phyloP scores from a whole-genome alignment of 2,797 vertebrate genomes.

The Premnoplex brunnescens region DNA sequence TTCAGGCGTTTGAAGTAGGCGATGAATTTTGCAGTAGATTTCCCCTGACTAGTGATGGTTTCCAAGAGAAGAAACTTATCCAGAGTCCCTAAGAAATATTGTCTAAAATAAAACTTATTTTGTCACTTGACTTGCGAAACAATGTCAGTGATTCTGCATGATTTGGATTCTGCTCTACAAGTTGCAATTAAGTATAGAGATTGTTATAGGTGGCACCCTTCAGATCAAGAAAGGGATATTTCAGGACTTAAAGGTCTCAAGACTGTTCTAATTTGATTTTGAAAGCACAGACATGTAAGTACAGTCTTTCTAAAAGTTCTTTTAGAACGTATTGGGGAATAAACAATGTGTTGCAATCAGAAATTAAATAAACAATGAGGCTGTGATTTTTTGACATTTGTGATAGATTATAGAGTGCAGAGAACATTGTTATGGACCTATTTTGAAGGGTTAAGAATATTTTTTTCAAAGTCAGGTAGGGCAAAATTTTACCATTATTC shows the following conservation, averaged over 20 bases:
- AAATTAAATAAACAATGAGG: not conserved
- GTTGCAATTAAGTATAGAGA: not conserved
- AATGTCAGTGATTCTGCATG: not conserved
- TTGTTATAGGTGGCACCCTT: not conserved
- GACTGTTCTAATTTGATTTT: slow-evolving; percentile 15
- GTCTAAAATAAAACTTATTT: not conserved
- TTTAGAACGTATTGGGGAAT: not conserved
- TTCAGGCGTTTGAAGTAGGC: not conserved
- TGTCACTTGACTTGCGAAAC: not conserved
- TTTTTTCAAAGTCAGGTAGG: not conserved
- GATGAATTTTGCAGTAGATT: not conserved
- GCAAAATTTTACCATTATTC: not conserved
- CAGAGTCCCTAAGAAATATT: not conserved
- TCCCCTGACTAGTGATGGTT: not conserved
- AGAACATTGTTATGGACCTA: not conserved
- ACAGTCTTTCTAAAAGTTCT: not conserved
- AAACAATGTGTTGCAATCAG: not conserved
- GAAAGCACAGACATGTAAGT: not conserved
- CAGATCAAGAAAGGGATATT: not conserved
- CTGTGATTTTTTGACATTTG: not conserved
- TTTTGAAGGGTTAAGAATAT: not conserved
- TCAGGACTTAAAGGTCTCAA: not conserved
- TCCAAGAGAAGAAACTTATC: not conserved
- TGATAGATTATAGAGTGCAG: not conserved
- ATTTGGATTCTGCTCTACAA: not conserved